These are phyloP conservation scores for Vanessa tameamea DNA, from an alignment of 1,140 invertebrate genomes.

Conservation along the genomic window DNA sequence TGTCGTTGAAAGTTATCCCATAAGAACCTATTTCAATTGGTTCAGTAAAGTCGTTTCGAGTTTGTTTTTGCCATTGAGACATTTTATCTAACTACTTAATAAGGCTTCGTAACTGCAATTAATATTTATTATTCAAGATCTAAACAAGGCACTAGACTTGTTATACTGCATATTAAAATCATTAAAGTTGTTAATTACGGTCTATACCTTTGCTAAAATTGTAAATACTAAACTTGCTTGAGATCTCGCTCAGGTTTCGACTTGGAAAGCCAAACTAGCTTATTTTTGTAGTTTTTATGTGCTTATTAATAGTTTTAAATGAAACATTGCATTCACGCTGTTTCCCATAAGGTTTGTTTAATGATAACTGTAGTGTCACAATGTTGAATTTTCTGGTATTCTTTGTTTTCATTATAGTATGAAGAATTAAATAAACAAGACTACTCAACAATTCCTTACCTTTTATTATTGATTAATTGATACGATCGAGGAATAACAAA, in stretches of 20 bases:
- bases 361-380: background rate
- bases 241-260: background rate
- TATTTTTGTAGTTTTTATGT: background rate
- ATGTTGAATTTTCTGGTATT: constrained; percentile 43
- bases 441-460: constrained; percentile 38
- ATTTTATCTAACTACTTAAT: constrained; percentile 32
- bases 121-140: constrained; percentile 43
- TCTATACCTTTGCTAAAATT: constrained; percentile 37
- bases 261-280: constrained; percentile 3
- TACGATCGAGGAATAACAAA: constrained; percentile 36
- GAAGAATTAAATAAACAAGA: constrained; percentile 11
- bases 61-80: constrained; percentile 23
- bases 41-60: constrained; percentile 15
- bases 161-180: constrained; percentile 46
- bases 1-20: constrained; percentile 19
- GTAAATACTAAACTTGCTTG: constrained; percentile 4
- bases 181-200: constrained; percentile 43
- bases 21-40: constrained; percentile 15
- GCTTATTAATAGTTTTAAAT: background rate
- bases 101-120: constrained; percentile 34
- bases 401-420: constrained; percentile 52
- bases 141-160: constrained; percentile 35
- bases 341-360: background rate
- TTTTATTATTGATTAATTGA: constrained; percentile 41
- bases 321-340: background rate